phyloP scores from a whole-genome alignment of 2,888 invertebrate genomes.

The Chydorus sphaericus region DNA sequence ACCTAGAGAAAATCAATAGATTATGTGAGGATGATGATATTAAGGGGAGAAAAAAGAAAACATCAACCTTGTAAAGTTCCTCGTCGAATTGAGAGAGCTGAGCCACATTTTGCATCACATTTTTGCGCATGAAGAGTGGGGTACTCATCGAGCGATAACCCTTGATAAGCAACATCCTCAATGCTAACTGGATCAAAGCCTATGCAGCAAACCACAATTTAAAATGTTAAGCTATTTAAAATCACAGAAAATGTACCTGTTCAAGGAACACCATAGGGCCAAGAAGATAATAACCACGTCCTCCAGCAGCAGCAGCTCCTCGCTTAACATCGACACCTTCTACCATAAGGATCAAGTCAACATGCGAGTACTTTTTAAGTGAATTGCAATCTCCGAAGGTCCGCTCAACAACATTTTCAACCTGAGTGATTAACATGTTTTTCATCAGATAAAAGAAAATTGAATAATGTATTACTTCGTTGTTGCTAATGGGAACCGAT shows the following conservation, averaged over 20 bases:
- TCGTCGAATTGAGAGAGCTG: conserved; percentile 98
- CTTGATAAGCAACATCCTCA: conserved; percentile 57
- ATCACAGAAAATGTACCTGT: not conserved
- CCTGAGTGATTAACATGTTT: conserved; percentile 35
- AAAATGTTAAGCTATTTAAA: conserved; percentile 28
- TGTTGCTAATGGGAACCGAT: conserved; percentile 87
- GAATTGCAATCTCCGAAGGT: conserved; percentile 71
- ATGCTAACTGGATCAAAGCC: conserved; percentile 78
- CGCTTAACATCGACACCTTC: conserved; percentile 89
- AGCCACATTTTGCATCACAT: conserved; percentile 99
- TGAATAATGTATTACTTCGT: conserved; percentile 43
- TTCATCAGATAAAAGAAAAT: conserved; percentile 1
- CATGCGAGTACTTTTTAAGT: conserved; percentile 88
- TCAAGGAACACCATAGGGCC: conserved; percentile 17
- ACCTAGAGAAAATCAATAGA: too few species aligned
- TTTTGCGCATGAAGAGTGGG: conserved; percentile 97
- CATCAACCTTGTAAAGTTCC: conserved; percentile 95
- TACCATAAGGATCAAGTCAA: conserved; percentile 95
- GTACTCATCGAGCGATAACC: conserved; percentile 85
- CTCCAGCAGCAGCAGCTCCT: conserved; percentile 80
- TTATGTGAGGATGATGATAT: too few species aligned
- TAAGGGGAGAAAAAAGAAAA: too few species aligned
- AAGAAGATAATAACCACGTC: conserved; percentile 73
- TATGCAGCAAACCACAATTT: conserved; percentile 85
- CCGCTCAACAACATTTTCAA: conserved; percentile 81